A percentile compares a stretch with the other conserved stretches of the same genome.
phyloP scores from a whole-genome alignment of 2,888 invertebrate genomes.

The Oeneis ivallda region DNA sequence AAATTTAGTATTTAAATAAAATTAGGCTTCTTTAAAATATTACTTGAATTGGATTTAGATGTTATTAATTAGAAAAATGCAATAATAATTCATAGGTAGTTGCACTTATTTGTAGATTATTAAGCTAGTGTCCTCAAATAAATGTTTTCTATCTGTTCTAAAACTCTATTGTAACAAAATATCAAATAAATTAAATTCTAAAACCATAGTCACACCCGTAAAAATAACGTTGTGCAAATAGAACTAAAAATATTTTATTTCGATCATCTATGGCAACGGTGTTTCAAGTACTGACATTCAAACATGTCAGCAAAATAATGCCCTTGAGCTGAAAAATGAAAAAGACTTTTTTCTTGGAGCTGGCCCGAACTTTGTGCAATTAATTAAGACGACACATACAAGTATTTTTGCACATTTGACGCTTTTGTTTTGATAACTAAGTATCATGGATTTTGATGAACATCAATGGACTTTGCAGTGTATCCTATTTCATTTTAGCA shows the following conservation, averaged over 20 bases:
- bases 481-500: not conserved
- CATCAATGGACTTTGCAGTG: not conserved
- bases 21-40: slow-evolving; percentile 33
- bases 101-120: slow-evolving; percentile 65
- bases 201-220: not conserved
- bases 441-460: not conserved
- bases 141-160: slow-evolving; percentile 1
- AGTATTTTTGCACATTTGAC: not conserved
- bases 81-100: slow-evolving; percentile 79
- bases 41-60: slow-evolving; percentile 63
- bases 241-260: too few relatives aligned
- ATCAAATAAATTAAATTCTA: not conserved
- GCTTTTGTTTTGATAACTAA: not conserved
- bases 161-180: not conserved
- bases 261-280: too few relatives aligned
- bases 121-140: slow-evolving; percentile 27
- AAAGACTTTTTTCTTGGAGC: too few relatives aligned
- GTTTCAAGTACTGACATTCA: too few relatives aligned
- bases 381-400: not conserved
- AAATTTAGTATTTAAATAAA: slow-evolving; percentile 6
- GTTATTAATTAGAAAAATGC: slow-evolving; percentile 69
- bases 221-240: not conserved
- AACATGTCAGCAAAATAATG: too few relatives aligned
- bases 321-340: too few relatives aligned
- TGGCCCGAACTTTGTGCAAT: too few relatives aligned